These are phyloP conservation scores for Hydropsyche betteni DNA, from an alignment of 2,888 invertebrate species.

Conservation along the genomic window DNA sequence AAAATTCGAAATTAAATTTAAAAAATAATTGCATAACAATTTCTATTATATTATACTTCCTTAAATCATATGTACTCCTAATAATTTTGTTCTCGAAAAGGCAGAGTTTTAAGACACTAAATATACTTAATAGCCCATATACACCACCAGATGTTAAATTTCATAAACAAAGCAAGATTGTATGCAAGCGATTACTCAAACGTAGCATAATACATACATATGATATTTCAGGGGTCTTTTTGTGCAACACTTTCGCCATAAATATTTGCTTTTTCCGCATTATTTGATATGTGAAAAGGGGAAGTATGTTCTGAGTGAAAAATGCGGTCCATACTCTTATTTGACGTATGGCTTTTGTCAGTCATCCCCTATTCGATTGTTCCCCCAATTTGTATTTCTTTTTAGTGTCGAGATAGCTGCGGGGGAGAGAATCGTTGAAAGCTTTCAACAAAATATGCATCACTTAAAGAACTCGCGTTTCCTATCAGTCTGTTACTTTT, in stretches of 20 bases:
- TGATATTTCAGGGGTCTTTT: no score
- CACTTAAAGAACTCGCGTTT: constrained; percentile 53
- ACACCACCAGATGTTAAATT: no score
- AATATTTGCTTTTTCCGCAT: constrained; percentile 22
- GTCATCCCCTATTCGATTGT: constrained; percentile 39
- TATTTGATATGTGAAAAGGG: constrained; percentile 14
- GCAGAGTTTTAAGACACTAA: no score
- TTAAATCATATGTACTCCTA: no score
- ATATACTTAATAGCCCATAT: no score
- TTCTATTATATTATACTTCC: no score
- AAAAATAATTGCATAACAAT: no score
- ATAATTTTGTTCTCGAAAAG: no score
- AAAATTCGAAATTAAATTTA: no score
- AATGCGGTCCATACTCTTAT: constrained; percentile 39
- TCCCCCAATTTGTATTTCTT: constrained; percentile 43
- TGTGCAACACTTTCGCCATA: neutral
- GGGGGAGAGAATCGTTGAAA: constrained; percentile 23
- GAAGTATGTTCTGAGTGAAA: constrained; percentile 23
- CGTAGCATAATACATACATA: no score
- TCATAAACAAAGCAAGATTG: no score
- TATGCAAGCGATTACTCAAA: no score
- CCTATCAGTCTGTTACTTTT: neutral
- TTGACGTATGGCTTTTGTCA: constrained; percentile 41
- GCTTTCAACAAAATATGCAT: constrained; percentile 55
- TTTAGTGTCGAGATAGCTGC: constrained; percentile 2